Conservation (phyloP, 2,888 invertebrate genomes). For the Diarsia mendica region DNA sequence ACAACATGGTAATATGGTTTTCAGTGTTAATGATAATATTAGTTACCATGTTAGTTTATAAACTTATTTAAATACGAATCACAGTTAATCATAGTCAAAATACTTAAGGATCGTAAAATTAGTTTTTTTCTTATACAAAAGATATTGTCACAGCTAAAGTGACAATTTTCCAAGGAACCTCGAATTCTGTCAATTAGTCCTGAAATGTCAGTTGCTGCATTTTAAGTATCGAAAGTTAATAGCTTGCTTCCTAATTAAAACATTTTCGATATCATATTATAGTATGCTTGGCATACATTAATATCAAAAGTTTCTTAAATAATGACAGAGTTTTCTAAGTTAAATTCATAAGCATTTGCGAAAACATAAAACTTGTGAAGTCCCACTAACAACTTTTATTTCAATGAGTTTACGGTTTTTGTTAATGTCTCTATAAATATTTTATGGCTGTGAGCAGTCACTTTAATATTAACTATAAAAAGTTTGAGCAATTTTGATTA, state of each 20-base stretch:
- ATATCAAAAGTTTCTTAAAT: not conserved
- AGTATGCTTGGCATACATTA: not conserved
- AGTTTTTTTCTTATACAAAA: not conserved
- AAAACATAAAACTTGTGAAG: constrained; percentile 24
- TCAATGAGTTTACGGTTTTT: constrained; percentile 17
- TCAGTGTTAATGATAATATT: too few species aligned
- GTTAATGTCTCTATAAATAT: constrained; percentile 6
- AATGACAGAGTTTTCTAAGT: not conserved
- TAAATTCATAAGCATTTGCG: constrained; percentile 4
- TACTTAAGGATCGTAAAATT: not conserved
- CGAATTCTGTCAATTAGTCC: not conserved
- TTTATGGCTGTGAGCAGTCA: constrained; percentile 11
- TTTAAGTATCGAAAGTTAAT: not conserved
- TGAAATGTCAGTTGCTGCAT: not conserved
- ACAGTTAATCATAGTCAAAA: not conserved
- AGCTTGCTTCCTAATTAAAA: not conserved
- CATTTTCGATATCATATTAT: not conserved
- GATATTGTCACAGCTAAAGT: not conserved
- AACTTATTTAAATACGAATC: not conserved
- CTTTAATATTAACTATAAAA: constrained; percentile 14
- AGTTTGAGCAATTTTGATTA: not conserved
- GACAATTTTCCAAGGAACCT: not conserved
- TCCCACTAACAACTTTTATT: constrained; percentile 25
- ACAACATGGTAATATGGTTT: too few species aligned
- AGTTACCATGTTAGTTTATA: too few species aligned